Percentiles rank a stretch among this genome's conserved stretches.
Evolutionary conservation across 1,140 invertebrate genomes (phyloP).

Genomic region (Chelonus insularis): DNA sequence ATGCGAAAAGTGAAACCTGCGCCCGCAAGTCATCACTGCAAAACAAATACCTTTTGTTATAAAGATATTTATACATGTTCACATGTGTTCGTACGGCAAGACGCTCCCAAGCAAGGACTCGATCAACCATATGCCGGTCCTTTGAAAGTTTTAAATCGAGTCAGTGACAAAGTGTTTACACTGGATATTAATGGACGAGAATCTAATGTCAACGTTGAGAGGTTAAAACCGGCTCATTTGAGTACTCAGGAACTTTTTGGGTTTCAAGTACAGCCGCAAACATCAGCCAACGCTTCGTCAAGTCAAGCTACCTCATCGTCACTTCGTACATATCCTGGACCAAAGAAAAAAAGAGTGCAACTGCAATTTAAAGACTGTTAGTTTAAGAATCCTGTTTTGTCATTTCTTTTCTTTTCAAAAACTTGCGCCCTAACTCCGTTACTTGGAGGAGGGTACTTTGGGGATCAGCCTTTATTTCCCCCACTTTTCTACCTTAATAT

Average conservation of each 20-base stretch:
- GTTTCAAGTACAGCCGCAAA: too few relatives aligned
- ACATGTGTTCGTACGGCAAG: constrained; percentile 35
- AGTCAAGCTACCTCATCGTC: background rate
- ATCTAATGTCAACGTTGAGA: background rate
- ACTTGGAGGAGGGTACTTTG: background rate
- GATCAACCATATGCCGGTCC: constrained; percentile 35
- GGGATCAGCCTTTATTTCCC: too few relatives aligned
- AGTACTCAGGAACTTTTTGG: too few relatives aligned
- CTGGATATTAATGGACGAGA: background rate
- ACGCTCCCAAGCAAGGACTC: constrained; percentile 25
- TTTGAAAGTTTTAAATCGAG: constrained; percentile 29
- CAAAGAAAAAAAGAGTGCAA: constrained; percentile 6
- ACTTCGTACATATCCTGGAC: background rate
- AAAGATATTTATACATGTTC: constrained; percentile 25
- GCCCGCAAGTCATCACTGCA: background rate
- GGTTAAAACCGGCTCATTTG: background rate
- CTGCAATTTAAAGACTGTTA: too few relatives aligned
- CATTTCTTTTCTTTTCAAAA: too few relatives aligned
- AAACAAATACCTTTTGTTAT: constrained; percentile 22
- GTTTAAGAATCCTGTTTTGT: too few relatives aligned
- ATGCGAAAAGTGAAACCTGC: background rate
- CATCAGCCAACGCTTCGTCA: too few relatives aligned
- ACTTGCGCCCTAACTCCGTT: background rate
- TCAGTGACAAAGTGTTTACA: background rate
- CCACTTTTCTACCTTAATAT: too few relatives aligned